These are phyloP conservation scores for Lepeophtheirus salmonis DNA, from an alignment of 1,140 invertebrate species.

Conservation along the genomic window DNA sequence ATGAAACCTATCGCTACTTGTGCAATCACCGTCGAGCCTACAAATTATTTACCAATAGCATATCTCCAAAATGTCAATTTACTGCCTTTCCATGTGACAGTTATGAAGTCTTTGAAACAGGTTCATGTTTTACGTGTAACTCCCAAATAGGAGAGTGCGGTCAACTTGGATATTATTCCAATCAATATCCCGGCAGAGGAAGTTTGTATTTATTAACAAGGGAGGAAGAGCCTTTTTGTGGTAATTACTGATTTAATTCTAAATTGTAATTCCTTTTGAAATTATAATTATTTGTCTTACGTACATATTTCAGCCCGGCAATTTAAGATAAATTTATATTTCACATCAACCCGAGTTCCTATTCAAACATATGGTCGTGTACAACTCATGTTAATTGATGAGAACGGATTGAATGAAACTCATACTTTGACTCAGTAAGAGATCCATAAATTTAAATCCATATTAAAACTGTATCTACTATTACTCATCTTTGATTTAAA, in stretches of 20 bases:
- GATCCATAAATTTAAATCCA: background rate
- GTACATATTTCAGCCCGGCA: constrained; percentile 45
- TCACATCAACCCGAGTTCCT: constrained; percentile 37
- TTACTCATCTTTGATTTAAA: background rate
- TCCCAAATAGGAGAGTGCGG: constrained; percentile 42
- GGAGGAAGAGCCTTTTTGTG: constrained; percentile 79
- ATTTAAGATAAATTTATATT: constrained; percentile 58
- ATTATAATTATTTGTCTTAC: background rate
- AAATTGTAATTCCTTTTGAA: background rate
- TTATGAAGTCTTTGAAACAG: constrained; percentile 61
- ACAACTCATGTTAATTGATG: constrained; percentile 58
- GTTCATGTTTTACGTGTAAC: constrained; percentile 47
- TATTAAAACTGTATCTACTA: background rate
- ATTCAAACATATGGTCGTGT: constrained; percentile 54
- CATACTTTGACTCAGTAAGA: constrained; percentile 62
- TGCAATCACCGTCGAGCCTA: constrained; percentile 80
- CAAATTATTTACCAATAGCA: constrained; percentile 78
- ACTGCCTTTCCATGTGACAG: constrained; percentile 65
- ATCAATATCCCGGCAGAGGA: constrained; percentile 52
- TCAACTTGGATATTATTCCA: constrained; percentile 84
- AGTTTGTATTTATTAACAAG: constrained; percentile 59
- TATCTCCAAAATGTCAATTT: constrained; percentile 69
- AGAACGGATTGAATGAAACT: constrained; percentile 60
- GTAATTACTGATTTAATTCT: constrained; percentile 29
- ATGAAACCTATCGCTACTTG: constrained; percentile 56